Evolutionary conservation across 2,113 vertebrate species (phyloP), one percentile per base, ranked within the genome.

Genomic region (Nothobranchius kuhntae): DNA sequence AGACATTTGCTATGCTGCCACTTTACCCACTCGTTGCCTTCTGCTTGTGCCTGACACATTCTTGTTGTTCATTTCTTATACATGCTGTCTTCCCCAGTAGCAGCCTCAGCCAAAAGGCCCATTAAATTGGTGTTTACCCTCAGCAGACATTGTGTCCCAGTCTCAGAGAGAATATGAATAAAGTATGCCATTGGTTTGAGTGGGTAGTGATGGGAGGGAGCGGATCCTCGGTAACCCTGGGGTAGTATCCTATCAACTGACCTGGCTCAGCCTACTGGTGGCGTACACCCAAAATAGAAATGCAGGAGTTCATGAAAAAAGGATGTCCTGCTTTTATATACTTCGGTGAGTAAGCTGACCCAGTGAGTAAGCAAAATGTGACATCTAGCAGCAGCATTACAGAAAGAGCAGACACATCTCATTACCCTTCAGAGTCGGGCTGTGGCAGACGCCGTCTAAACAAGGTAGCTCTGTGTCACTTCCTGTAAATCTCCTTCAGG

Each of bases 51-150:
- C 84, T 85, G 82, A 89, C 86, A 83, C 65, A 77, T 82, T 71
- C 82, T 81, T 86, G 86, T 85, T 87, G 82, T 87, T 90, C 86
- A 88, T 89, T 81, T 88, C 83, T 91, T 88, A 88, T 84, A 87
- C 84, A 89, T 86, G 82, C 69, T 77, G 65, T 81, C 81, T 80
- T 78, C 77, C 67, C 76, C 61, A 68, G 62, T 75, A 73, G 68
- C 80, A 58, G 75, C 60, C 78, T 75, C 75, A 77, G 78, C 73
- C 77, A 69, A 85, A 36, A 30, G 69, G 75, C 75, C 84, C 78
- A 87, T 89, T 89, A 81, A 87, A 86, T 68, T 73, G 69, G 81
- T 82, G 86, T 92, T 91, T 84, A 86, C 82, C 72, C 55, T 71
- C 75, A 87, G 82, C 72, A 73, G 76, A 83, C 74, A 85, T 82